phyloP scores from a whole-genome alignment of 2,888 invertebrate genomes.

The Opisthograptis luteolata region DNA sequence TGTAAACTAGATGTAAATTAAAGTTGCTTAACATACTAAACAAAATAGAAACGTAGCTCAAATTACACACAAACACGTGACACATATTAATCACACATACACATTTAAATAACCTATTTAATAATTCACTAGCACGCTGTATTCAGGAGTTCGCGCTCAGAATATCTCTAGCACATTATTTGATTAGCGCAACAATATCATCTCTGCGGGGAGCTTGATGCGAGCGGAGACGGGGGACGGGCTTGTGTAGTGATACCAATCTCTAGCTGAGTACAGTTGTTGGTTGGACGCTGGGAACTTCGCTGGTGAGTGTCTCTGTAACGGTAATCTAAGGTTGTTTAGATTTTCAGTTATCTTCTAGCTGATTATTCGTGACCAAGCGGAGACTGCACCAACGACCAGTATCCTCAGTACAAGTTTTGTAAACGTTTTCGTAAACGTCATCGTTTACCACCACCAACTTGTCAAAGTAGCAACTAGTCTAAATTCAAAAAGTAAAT shows the following conservation, averaged over 20 bases:
- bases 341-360: no score
- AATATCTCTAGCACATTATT: conserved; percentile 16
- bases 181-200: conserved; percentile 17
- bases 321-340: no score
- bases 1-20: no score
- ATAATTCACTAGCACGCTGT: conserved; percentile 11
- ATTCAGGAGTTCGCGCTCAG: not conserved
- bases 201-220: conserved; percentile 5
- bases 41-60: not conserved
- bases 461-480: no score
- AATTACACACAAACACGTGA: not conserved
- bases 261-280: not conserved
- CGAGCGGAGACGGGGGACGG: not conserved
- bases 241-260: not conserved
- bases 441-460: no score
- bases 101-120: not conserved
- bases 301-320: no score
- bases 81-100: not conserved
- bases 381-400: no score
- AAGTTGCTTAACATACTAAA: not conserved
- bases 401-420: no score
- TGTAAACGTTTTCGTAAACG: no score
- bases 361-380: no score
- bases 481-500: no score
- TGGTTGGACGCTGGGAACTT: no score